phyloP scores from a whole-genome alignment of 1,140 invertebrate genomes.

The Anastrepha obliqua region DNA sequence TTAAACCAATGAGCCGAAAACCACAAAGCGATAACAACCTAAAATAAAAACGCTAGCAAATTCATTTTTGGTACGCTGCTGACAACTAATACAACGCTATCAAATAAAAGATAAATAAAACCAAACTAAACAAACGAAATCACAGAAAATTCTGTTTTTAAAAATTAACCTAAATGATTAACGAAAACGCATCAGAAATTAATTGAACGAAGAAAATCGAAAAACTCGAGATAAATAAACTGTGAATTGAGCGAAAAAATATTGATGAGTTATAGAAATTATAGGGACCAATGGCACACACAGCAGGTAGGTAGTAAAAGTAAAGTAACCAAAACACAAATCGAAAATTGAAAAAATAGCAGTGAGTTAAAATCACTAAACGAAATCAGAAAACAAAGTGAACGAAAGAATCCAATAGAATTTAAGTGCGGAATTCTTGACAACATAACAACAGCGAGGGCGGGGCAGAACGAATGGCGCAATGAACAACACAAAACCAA shows the following conservation, averaged over 20 bases:
- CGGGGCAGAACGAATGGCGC: too few relatives aligned
- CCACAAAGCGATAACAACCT: constrained; percentile 34
- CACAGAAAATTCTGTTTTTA: neutral
- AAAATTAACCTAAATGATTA: neutral
- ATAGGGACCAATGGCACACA: too few relatives aligned
- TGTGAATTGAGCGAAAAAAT: too few relatives aligned
- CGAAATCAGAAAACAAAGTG: too few relatives aligned
- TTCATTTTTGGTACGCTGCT: constrained; percentile 22
- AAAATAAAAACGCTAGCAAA: constrained; percentile 41
- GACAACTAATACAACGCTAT: constrained; percentile 32
- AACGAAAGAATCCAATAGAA: neutral
- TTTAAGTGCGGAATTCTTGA: neutral
- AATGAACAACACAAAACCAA: too few relatives aligned
- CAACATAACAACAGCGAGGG: too few relatives aligned
- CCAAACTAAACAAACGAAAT: neutral
- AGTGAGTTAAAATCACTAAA: too few relatives aligned
- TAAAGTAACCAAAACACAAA: too few relatives aligned
- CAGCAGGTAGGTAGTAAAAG: too few relatives aligned
- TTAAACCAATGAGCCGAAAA: neutral
- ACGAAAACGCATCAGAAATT: neutral
- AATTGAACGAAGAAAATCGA: neutral
- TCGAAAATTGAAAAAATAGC: too few relatives aligned
- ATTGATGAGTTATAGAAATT: too few relatives aligned
- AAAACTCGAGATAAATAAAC: neutral
- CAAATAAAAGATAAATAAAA: constrained; percentile 6